Evolutionary conservation across 2,113 vertebrate species (phyloP).

Genomic region (Mesoclemmys tuberculata): DNA sequence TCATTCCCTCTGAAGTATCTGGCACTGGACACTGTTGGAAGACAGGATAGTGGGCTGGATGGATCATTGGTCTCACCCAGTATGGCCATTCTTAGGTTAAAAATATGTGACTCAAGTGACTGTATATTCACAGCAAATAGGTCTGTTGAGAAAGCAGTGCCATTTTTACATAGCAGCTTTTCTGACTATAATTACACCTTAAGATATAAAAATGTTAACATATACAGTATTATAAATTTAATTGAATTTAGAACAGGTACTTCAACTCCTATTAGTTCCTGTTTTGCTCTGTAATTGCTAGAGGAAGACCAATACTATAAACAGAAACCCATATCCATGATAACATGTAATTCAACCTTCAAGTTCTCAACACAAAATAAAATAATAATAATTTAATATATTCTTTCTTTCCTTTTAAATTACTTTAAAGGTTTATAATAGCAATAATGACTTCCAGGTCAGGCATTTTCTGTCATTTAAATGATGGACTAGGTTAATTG

Average conservation of each 20-base stretch:
- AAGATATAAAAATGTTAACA: neutral
- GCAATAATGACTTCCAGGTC: slow-evolving; percentile 1
- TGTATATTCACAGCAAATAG: neutral
- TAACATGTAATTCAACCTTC: neutral
- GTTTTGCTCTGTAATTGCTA: neutral
- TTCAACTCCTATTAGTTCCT: neutral
- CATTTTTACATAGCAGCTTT: neutral
- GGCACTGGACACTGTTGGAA: neutral
- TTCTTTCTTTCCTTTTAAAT: neutral
- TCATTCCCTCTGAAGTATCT: neutral
- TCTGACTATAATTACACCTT: neutral
- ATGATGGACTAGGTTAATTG: neutral
- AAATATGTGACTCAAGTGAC: neutral
- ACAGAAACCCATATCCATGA: neutral
- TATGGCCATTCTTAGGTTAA: neutral
- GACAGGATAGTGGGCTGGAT: neutral
- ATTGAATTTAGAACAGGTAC: neutral
- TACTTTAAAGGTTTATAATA: neutral
- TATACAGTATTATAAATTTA: neutral
- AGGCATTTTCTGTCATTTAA: neutral
- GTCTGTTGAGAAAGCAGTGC: neutral
- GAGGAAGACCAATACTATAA: neutral
- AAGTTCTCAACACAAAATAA: neutral
- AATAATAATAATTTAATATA: neutral
- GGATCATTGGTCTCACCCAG: neutral